Percentiles rank a stretch among this genome's conserved stretches.
phyloP scores from a whole-genome alignment of 2,113 vertebrate species.

The Myanophis thanlyinensis region DNA sequence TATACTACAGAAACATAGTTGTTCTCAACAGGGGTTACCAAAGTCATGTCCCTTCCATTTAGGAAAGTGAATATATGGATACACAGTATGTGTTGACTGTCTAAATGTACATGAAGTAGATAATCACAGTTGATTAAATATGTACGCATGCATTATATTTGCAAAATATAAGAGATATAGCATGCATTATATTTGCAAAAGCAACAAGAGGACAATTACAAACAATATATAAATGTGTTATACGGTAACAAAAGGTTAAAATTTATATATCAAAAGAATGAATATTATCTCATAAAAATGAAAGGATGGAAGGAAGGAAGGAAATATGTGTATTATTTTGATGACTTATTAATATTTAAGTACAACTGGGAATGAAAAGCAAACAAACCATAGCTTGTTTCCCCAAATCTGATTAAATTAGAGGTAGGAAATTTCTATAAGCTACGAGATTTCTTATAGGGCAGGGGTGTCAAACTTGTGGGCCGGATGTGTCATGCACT shows the following conservation, averaged over 20 bases:
- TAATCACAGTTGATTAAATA: background rate
- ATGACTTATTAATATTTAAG: background rate
- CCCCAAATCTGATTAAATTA: background rate
- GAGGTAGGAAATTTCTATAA: background rate
- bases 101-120: background rate
- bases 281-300: background rate
- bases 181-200: background rate
- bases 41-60: background rate
- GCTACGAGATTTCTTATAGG: background rate
- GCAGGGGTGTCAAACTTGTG: too few relatives aligned
- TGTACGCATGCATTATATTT: background rate
- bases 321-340: background rate
- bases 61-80: background rate
- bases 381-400: background rate
- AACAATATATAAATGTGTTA: background rate
- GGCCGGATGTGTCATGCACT: too few relatives aligned
- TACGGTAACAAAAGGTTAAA: background rate
- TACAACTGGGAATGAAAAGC: background rate
- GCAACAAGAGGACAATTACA: background rate
- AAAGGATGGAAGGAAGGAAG: background rate
- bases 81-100: background rate
- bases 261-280: background rate
- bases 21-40: background rate
- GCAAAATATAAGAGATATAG: too few relatives aligned
- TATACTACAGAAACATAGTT: background rate